Conservation (phyloP, 2,888 invertebrate species). For the Drosophila dives region DNA sequence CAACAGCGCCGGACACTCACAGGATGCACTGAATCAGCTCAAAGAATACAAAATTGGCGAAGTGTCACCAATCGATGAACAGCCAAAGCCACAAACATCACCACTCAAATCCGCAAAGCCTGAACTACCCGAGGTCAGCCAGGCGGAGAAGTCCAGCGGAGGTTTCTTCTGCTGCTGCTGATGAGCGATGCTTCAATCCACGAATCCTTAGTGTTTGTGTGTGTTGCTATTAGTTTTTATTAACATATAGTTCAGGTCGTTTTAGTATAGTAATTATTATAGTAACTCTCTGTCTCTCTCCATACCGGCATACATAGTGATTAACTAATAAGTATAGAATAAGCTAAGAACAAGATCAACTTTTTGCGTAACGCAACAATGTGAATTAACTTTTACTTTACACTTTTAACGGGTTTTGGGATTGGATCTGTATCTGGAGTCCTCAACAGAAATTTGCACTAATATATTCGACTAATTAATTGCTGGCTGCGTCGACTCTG, state of each 20-base stretch:
- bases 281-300: slow-evolving; percentile 11
- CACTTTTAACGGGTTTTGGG: neutral
- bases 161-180: slow-evolving; percentile 55
- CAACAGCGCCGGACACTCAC: slow-evolving; percentile 89
- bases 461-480: slow-evolving; percentile 38
- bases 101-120: neutral
- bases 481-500: neutral
- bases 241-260: slow-evolving; percentile 58
- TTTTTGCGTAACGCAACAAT: slow-evolving; percentile 50
- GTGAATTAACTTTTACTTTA: slow-evolving; percentile 31
- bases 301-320: slow-evolving; percentile 26
- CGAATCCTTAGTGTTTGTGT: neutral
- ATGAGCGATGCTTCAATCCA: neutral
- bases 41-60: slow-evolving; percentile 89
- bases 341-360: slow-evolving; percentile 48
- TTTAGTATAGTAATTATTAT: slow-evolving; percentile 43
- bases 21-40: slow-evolving; percentile 87
- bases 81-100: slow-evolving; percentile 23
- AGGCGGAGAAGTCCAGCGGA: slow-evolving; percentile 24
- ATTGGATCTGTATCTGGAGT: neutral
- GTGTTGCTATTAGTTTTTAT: slow-evolving; percentile 29
- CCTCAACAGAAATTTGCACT: slow-evolving; percentile 35
- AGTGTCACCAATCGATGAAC: slow-evolving; percentile 82
- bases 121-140: neutral
- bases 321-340: slow-evolving; percentile 37